Conservation (phyloP, 2,113 vertebrate genomes). For the Rhinolophus sinicus region DNA sequence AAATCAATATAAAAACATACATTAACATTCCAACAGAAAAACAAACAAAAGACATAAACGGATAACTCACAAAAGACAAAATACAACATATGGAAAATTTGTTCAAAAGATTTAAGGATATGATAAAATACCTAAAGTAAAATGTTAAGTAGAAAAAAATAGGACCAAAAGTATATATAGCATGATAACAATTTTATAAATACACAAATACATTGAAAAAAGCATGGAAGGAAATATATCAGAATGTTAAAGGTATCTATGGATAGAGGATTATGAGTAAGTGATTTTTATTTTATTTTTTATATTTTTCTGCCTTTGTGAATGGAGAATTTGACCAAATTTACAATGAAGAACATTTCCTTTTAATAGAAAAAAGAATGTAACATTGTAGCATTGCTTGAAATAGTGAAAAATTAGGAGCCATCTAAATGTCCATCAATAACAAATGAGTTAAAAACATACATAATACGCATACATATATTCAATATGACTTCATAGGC, state of each 20-base stretch:
- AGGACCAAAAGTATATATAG: background rate
- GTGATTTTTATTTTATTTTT: constrained; percentile 31
- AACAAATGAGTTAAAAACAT: constrained; percentile 17
- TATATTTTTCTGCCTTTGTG: background rate
- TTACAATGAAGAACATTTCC: background rate
- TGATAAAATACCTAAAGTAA: constrained; percentile 16
- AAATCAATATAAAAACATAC: constrained; percentile 54
- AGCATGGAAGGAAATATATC: background rate
- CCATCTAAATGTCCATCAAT: background rate
- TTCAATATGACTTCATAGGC: background rate
- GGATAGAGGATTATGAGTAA: background rate
- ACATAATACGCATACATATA: background rate
- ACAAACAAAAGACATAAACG: background rate
- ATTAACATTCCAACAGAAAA: constrained; percentile 12
- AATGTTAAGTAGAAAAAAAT: constrained; percentile 9
- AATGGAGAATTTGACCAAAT: constrained; percentile 48
- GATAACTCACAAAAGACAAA: background rate
- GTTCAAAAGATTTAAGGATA: constrained; percentile 15
- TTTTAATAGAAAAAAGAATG: constrained; percentile 10
- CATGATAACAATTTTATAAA: constrained; percentile 19
- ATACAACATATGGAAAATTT: background rate
- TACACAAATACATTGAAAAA: background rate
- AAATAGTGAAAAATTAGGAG: constrained; percentile 18
- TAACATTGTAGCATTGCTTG: background rate
- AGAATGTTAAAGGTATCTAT: background rate